Percentiles rank a stretch among this genome's conserved stretches.
Evolutionary conservation across 2,888 invertebrate species (phyloP).

Genomic region (Eudasyphora cyanicolor): DNA sequence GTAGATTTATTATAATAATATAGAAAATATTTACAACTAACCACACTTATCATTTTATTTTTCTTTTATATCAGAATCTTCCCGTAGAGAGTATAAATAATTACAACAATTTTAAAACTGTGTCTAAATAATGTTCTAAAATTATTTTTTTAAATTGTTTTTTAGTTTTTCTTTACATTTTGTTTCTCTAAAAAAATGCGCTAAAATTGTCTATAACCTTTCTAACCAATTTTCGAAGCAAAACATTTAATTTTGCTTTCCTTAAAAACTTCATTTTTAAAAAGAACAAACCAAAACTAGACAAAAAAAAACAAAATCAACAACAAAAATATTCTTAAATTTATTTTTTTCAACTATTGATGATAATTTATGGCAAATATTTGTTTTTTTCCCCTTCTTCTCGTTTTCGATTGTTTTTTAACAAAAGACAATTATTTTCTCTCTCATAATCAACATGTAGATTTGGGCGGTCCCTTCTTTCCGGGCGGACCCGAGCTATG

Average conservation of each 20-base stretch:
- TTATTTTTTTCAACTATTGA: slow-evolving; percentile 15
- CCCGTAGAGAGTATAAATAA: neutral
- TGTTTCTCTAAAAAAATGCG: slow-evolving; percentile 36
- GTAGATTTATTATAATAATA: too few species aligned
- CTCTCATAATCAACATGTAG: slow-evolving; percentile 81
- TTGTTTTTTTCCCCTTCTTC: slow-evolving; percentile 64
- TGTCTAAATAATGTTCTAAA: neutral
- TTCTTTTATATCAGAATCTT: neutral
- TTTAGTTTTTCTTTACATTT: neutral
- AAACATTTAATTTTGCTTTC: slow-evolving; percentile 48
- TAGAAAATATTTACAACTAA: neutral
- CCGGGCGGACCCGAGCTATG: slow-evolving; percentile 96
- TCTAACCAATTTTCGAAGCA: neutral
- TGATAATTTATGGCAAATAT: slow-evolving; percentile 62
- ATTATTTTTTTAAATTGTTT: neutral
- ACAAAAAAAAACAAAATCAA: slow-evolving; percentile 30
- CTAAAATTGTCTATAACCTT: slow-evolving; percentile 63
- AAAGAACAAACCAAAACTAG: slow-evolving; percentile 9
- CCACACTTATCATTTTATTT: neutral
- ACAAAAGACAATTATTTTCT: slow-evolving; percentile 70
- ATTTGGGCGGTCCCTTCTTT: slow-evolving; percentile 97
- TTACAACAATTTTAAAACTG: neutral
- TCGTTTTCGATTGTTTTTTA: slow-evolving; percentile 68
- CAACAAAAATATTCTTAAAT: slow-evolving; percentile 16
- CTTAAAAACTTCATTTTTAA: slow-evolving; percentile 13